phyloP scores from a whole-genome alignment of 2,888 invertebrate species.

The Steinernema hermaphroditum region DNA sequence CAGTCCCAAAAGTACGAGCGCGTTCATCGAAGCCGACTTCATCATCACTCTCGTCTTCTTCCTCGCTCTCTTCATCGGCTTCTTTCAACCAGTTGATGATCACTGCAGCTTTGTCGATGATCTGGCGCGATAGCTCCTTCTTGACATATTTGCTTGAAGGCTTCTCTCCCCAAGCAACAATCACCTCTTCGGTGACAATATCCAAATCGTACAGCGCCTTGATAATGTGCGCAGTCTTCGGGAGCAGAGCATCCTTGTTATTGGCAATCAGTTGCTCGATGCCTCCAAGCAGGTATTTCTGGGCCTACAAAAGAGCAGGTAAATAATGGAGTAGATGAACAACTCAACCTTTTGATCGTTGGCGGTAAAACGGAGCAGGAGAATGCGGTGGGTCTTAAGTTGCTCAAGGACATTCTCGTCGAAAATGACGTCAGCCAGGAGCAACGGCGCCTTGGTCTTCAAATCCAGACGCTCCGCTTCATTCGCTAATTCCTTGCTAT shows the following conservation, averaged over 20 bases:
- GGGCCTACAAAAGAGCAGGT: constrained; percentile 69
- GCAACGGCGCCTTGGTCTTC: constrained; percentile 85
- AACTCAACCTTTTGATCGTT: constrained; percentile 56
- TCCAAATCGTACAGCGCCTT: constrained; percentile 92
- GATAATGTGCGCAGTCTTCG: constrained; percentile 84
- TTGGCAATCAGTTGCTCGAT: constrained; percentile 79
- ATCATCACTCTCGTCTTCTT: constrained; percentile 72
- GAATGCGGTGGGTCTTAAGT: constrained; percentile 77
- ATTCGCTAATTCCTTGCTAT: constrained; percentile 74
- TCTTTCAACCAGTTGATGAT: constrained; percentile 91
- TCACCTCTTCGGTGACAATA: constrained; percentile 88
- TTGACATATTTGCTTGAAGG: constrained; percentile 85
- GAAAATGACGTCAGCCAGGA: constrained; percentile 85
- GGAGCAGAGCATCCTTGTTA: constrained; percentile 75
- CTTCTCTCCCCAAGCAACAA: constrained; percentile 93
- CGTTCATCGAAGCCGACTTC: constrained; percentile 53
- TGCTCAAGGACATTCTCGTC: constrained; percentile 72
- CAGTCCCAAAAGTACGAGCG: constrained; percentile 43
- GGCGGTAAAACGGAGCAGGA: constrained; percentile 70
- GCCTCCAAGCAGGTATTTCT: constrained; percentile 85
- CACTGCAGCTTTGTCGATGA: constrained; percentile 86
- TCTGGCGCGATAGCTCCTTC: constrained; percentile 83
- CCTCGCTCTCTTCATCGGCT: constrained; percentile 88
- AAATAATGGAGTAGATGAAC: constrained; percentile 74
- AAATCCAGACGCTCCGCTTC: constrained; percentile 91